Base-by-base conservation (phyloP, 1,140 invertebrate genomes). In the Argopecten irradians region DNA sequence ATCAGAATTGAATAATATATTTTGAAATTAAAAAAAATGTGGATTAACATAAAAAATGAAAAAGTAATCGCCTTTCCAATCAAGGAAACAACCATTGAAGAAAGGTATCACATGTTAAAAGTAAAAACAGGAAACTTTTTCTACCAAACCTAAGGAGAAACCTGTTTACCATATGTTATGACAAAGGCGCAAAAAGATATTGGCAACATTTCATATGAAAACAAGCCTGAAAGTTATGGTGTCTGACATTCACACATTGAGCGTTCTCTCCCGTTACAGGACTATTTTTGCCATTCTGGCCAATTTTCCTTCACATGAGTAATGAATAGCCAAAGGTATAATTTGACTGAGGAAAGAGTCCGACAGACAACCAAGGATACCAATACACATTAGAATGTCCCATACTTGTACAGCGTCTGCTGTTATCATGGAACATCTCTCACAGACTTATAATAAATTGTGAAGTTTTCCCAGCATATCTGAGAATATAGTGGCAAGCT, bases 401-500 rank as follows among this genome's bases (percentile, higher is more conserved):
- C 0, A 7, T 2, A n/a, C 16, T 28, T n/a, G 8, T 28, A 28
- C 22, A 3, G 28, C 22, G n/a, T n/a, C 28, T 55, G 43, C 22
- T 55, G 1, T 28, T 71, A 71, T 71, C 55, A 8, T 71, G 55
- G 5, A 71, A 71, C n/a, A 71, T 71, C 55, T 71, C 55, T n/a
- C 22, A 28, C 8, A 16, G 16, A n/a, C 55, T 71, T 28, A 71
- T 71, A n/a, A 71, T 71, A 71, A 71, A 71, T n/a, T 28, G 55
- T 71, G 14, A 71, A 71, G 55, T 71, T 71, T 71, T 71, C 55
- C 55, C n/a, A 71, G 55, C 55, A 28, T 71, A 71, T 71, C 55
- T 71, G 55, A 28, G 55, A 71, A 71, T n/a, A 71, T 28, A 71
- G 55, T 71, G 55, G 55, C 55, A 28, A n/a, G 55, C 55, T 71